Conservation (phyloP, 2,797 vertebrate genomes). For the Urophycis tenuis region DNA sequence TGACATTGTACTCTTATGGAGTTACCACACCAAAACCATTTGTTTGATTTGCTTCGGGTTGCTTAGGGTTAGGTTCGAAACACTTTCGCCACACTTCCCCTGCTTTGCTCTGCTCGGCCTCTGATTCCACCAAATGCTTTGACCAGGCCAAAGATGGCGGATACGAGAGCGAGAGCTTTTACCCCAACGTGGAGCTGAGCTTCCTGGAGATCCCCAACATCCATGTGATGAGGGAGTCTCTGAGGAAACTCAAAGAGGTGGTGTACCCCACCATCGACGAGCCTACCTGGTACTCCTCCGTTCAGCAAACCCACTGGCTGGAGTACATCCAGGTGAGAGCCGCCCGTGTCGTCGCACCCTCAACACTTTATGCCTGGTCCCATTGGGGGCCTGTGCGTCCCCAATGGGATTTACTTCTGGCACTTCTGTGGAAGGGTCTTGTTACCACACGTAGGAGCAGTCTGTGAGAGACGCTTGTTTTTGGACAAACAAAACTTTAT, state of each 20-base stretch:
- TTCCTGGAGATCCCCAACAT: constrained; percentile 96
- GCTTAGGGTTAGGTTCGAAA: no score
- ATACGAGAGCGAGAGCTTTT: constrained; percentile 86
- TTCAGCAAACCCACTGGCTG: constrained; percentile 92
- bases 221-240: constrained; percentile 92
- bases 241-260: constrained; percentile 88
- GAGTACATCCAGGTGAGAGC: constrained; percentile 73
- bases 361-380: no score
- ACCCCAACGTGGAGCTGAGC: constrained; percentile 84
- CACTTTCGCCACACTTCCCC: background rate
- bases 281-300: constrained; percentile 80
- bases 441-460: no score
- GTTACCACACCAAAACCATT: no score
- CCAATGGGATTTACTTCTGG: no score
- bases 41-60: no score
- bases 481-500: no score
- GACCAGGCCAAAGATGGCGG: constrained; percentile 88
- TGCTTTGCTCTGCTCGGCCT: background rate
- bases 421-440: background rate
- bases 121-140: background rate
- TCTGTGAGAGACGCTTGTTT: background rate
- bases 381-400: no score
- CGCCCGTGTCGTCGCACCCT: no score
- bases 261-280: constrained; percentile 92
- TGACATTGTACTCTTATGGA: no score